Percentiles rank a stretch among this genome's conserved stretches.
Conservation (phyloP, 2,888 invertebrate species). For the Enoplolaimus lenunculus region DNA sequence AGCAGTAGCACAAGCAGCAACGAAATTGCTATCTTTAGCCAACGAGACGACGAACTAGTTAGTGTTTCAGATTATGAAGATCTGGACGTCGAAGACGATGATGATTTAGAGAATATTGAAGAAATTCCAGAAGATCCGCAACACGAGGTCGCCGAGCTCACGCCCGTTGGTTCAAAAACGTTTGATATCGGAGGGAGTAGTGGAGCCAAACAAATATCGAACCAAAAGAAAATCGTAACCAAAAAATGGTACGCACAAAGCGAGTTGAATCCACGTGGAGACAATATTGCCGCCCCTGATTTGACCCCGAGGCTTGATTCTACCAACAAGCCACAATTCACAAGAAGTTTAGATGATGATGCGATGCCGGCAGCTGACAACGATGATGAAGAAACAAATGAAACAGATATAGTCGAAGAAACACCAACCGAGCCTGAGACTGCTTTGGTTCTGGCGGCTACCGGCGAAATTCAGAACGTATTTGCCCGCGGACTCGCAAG, state of each 20-base stretch:
- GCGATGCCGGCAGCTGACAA: constrained; percentile 11
- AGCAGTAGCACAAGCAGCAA: neutral
- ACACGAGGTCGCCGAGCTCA: neutral
- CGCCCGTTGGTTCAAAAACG: neutral
- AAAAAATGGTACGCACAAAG: too few relatives aligned
- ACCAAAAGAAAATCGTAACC: neutral
- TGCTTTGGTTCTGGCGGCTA: neutral
- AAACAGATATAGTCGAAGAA: neutral
- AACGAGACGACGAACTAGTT: constrained; percentile 18
- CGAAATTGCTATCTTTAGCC: neutral
- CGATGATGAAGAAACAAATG: neutral
- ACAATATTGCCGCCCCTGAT: neutral
- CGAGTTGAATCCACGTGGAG: too few relatives aligned
- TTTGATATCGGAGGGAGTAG: neutral
- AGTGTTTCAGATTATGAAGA: constrained; percentile 22
- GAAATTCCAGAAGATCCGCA: constrained; percentile 14
- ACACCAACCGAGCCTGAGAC: neutral
- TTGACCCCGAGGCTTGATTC: too few relatives aligned
- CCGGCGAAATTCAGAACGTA: neutral
- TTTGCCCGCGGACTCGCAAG: constrained; percentile 15
- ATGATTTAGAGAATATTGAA: constrained; percentile 1
- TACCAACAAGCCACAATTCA: neutral
- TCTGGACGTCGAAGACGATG: constrained; percentile 13
- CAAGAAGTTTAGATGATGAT: neutral
- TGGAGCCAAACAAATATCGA: neutral